Evolutionary conservation across 2,113 vertebrate species (phyloP), one percentile per base, ranked within the genome.

Genomic region (Anseranas semipalmata): DNA sequence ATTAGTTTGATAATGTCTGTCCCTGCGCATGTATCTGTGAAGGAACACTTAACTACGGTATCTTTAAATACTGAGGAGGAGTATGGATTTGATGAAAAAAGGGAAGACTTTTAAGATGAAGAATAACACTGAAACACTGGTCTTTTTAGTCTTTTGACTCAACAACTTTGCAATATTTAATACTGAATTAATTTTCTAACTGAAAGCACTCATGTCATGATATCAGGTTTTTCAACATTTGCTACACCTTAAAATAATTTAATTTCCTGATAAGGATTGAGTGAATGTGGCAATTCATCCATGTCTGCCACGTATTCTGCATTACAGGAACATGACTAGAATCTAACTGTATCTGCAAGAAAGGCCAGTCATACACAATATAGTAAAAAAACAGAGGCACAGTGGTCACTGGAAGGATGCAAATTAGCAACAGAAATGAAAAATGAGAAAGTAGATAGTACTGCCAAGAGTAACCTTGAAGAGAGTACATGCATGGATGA

Each of bases 401-500:
- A 85, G 35, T 62, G 18, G 4, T 77, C 66, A 11, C 25, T 77
- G 12, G 14, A 62, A 85, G 27, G 18, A 76, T 55, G 56, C 32
- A 83, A 90, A 56, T 6, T 6, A 41, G 15, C 0, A n/a, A 72
- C 58, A 66, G 19, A 41, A 55, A 78, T 32, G 1, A 82, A 30
- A 76, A 53, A 37, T n/a, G 6, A 73, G 50, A 63, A 80, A 55
- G 16, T 53, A 78, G 19, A 68, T 14, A 67, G 18, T 18, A 25
- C 24, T 93, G 32, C 17, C 10, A 59, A 20, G 41, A 81, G 21
- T 25, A 72, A 46, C 32, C 12, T 30, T 30, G 16, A 53, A 24
- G 30, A 62, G 0, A 67, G 6, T 33, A 10, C 0, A 2, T 50
- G 9, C 6, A n/a, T n/a, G 18, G 46, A 14, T 60, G 9, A 4